Percentiles rank a stretch among this genome's conserved stretches.
Evolutionary conservation across 2,888 invertebrate genomes (phyloP).

Genomic region (Drosophila ezoana): DNA sequence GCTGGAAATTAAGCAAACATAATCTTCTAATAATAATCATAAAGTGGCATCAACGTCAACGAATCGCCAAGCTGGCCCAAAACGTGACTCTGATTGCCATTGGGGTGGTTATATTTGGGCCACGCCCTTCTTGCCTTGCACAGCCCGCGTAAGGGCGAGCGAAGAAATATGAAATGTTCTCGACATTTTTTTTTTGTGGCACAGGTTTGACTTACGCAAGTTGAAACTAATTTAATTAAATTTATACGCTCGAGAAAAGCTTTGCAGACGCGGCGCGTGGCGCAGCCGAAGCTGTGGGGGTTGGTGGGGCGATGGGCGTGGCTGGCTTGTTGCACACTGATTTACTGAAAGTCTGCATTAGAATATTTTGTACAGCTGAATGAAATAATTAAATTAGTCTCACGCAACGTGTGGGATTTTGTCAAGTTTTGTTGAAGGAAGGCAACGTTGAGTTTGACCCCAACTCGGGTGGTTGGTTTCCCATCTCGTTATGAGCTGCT

Average conservation of each 20-base stretch:
- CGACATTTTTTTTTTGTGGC: constrained; percentile 11
- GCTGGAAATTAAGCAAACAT: constrained; percentile 40
- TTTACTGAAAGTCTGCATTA: constrained; percentile 18
- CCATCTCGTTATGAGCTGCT: constrained; percentile 1
- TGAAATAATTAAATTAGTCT: constrained; percentile 58
- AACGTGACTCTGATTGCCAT: constrained; percentile 8
- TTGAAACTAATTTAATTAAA: constrained; percentile 65
- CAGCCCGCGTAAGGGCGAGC: constrained; percentile 14
- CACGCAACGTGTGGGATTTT: constrained; percentile 39
- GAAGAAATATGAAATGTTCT: constrained; percentile 33
- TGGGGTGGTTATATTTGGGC: constrained; percentile 23
- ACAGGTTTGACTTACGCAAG: constrained; percentile 28
- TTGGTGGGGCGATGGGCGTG: background rate
- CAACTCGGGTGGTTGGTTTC: constrained; percentile 1
- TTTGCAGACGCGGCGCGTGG: constrained; percentile 44
- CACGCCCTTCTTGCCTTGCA: background rate
- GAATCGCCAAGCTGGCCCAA: constrained; percentile 12
- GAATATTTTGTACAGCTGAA: constrained; percentile 26
- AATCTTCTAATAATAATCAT: constrained; percentile 55
- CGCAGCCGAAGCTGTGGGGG: constrained; percentile 8
- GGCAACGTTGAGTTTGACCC: background rate
- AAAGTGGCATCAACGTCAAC: constrained; percentile 48
- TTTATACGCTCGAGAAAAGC: constrained; percentile 59
- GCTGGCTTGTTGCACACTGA: constrained; percentile 39
- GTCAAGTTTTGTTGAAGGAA: constrained; percentile 1